These are phyloP conservation scores for Priocnemis perturbator DNA, from an alignment of 2,888 invertebrate species.

Conservation along the genomic window DNA sequence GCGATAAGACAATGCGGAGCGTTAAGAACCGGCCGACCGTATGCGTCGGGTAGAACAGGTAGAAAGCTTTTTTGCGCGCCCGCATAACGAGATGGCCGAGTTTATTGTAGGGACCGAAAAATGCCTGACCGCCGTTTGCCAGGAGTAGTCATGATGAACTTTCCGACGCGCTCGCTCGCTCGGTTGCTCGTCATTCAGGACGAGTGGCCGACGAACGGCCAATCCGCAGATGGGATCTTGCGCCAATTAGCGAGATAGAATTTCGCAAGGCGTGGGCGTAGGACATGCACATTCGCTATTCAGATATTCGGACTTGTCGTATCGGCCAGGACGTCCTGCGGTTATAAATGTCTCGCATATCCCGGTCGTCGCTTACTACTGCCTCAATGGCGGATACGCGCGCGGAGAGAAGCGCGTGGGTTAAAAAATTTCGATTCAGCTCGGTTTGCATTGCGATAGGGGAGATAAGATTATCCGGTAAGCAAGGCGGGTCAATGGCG, in stretches of 20 bases:
- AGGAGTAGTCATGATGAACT: too few relatives aligned
- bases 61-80: too few relatives aligned
- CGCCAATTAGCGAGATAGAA: constrained; percentile 46
- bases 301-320: constrained; percentile 37
- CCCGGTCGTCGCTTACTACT: background rate
- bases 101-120: too few relatives aligned
- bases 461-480: constrained; percentile 27
- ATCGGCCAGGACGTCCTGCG: constrained; percentile 45
- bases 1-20: too few relatives aligned
- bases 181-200: too few relatives aligned
- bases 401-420: background rate
- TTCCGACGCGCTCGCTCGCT: too few relatives aligned
- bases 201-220: too few relatives aligned
- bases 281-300: constrained; percentile 39
- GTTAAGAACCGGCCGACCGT: too few relatives aligned
- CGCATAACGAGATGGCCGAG: too few relatives aligned
- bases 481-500: background rate
- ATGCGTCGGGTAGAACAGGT: too few relatives aligned
- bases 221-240: background rate
- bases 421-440: constrained; percentile 22
- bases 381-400: background rate
- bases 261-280: constrained; percentile 44
- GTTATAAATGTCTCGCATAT: constrained; percentile 10
- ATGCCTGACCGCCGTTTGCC: too few relatives aligned
- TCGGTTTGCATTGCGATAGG: constrained; percentile 26